Conservation (phyloP, 2,888 invertebrate genomes). For the Tiliacea aurago region DNA sequence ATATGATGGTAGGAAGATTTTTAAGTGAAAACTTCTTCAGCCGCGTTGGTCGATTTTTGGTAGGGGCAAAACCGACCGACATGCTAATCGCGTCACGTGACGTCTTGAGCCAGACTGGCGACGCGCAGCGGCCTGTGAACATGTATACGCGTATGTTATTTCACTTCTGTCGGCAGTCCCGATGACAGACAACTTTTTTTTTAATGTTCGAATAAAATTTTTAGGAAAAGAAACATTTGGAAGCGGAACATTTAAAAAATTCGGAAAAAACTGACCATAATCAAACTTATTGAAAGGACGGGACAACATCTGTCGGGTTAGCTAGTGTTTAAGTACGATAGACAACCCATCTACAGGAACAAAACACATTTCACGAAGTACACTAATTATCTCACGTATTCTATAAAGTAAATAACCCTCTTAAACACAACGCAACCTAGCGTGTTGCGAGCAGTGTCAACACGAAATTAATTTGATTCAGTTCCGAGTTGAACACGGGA, state of each 20-base stretch:
- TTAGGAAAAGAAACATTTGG: too few relatives aligned
- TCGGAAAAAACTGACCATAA: not conserved
- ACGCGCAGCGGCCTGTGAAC: too few relatives aligned
- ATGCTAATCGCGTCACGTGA: too few relatives aligned
- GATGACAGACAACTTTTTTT: too few relatives aligned
- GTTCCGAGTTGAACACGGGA: constrained; percentile 39
- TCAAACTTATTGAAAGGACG: not conserved
- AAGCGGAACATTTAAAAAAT: too few relatives aligned
- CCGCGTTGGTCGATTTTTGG: too few relatives aligned
- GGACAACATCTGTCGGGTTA: not conserved
- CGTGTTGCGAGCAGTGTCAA: constrained; percentile 54
- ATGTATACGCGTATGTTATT: too few relatives aligned
- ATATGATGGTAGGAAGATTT: too few relatives aligned
- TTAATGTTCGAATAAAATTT: not conserved
- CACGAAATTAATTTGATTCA: constrained; percentile 62
- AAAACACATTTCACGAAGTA: constrained; percentile 3
- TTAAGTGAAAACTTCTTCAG: too few relatives aligned
- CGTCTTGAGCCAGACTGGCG: too few relatives aligned
- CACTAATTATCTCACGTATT: constrained; percentile 45
- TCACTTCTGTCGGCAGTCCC: too few relatives aligned
- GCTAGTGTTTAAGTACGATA: not conserved
- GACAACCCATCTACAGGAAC: not conserved
- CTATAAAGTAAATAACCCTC: constrained; percentile 41
- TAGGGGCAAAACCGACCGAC: too few relatives aligned
- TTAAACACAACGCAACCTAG: constrained; percentile 31